Conservation (phyloP, 23 tunicate species). For the Ascidia mentula region DNA sequence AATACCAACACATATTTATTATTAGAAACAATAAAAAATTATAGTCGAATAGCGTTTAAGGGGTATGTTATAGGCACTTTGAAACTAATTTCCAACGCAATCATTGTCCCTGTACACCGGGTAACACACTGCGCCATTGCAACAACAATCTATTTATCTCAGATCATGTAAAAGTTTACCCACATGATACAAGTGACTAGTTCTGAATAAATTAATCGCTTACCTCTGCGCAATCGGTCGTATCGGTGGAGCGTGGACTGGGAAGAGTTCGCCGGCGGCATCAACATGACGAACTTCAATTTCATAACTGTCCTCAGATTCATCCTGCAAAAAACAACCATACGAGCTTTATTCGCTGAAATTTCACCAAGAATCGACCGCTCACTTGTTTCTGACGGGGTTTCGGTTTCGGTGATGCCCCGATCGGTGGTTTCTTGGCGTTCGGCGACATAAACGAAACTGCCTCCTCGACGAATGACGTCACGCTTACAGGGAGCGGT, state of each 20-base stretch:
- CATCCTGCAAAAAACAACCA: not conserved
- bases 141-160: no score
- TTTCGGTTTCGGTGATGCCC: not conserved
- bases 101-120: no score
- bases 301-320: constrained; percentile 9
- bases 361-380: no score
- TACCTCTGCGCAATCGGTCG: constrained; percentile 60
- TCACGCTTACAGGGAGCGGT: not conserved
- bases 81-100: no score
- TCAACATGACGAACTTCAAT: constrained; percentile 73
- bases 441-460: not conserved
- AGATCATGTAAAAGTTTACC: no score
- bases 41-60: no score
- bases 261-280: constrained; percentile 39
- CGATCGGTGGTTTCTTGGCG: constrained; percentile 6
- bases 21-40: no score
- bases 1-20: no score
- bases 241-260: constrained; percentile 74
- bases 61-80: no score
- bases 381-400: not conserved
- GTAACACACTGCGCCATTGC: no score
- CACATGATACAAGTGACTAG: no score
- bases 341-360: not conserved
- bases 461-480: not conserved
- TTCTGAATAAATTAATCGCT: not conserved